These are phyloP conservation scores for Drosophila quadrilineata DNA, from an alignment of 1,140 invertebrate genomes.

Conservation along the genomic window DNA sequence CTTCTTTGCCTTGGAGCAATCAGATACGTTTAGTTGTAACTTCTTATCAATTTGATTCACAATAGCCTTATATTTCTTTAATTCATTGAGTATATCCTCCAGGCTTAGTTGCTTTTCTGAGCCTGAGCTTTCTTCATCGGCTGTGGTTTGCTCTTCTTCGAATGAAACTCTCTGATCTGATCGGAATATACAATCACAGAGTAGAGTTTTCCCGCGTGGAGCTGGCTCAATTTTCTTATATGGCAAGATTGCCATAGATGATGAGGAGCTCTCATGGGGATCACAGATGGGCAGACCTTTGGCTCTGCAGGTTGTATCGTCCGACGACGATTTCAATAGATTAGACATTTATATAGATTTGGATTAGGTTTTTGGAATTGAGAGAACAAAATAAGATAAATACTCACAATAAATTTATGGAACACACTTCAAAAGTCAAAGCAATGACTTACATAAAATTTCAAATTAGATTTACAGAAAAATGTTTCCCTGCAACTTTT, in stretches of 20 bases:
- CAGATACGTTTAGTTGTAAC: neutral
- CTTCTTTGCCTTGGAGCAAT: conserved; percentile 25
- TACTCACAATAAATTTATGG: no score
- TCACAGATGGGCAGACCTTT: conserved; percentile 22
- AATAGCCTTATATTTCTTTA: neutral
- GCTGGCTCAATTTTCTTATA: neutral
- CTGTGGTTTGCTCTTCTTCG: neutral
- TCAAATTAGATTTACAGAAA: no score
- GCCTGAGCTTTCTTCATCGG: neutral
- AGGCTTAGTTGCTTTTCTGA: neutral
- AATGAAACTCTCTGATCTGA: no score
- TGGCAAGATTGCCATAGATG: neutral
- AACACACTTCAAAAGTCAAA: no score
- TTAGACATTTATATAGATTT: no score
- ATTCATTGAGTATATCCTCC: conserved; percentile 20
- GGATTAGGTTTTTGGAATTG: no score
- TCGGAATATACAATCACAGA: conserved; percentile 3
- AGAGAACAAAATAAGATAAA: no score
- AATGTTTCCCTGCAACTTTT: no score
- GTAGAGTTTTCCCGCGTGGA: neutral
- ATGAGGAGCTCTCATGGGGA: neutral
- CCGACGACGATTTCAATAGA: no score
- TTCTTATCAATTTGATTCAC: conserved; percentile 10
- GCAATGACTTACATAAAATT: no score
- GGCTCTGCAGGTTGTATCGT: neutral